A percentile compares a stretch with the other conserved stretches of the same genome.
These are phyloP conservation scores for Pseudorasbora parva DNA, from an alignment of 2,113 vertebrate genomes.

Conservation along the genomic window DNA sequence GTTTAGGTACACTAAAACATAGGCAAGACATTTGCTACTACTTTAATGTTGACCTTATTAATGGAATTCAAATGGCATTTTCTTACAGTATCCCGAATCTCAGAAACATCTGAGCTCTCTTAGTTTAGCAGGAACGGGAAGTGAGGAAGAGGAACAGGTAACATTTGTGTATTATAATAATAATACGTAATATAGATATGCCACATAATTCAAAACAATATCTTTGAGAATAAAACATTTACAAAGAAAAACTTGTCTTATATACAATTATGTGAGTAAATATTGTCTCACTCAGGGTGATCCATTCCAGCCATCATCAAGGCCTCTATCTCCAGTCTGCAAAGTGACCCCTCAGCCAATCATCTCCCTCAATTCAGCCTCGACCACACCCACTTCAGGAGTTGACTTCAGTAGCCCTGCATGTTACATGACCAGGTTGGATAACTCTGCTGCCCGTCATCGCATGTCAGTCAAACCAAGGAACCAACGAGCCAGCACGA, in stretches of 20 bases:
- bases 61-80: conserved; percentile 59
- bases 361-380: conserved; percentile 54
- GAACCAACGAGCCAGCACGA: conserved; percentile 81
- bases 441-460: conserved; percentile 87
- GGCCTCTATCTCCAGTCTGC: conserved; percentile 65
- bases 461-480: conserved; percentile 85
- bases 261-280: neutral
- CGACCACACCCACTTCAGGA: conserved; percentile 57
- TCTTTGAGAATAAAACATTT: neutral
- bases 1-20: neutral
- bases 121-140: conserved; percentile 75
- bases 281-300: conserved; percentile 63
- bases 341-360: conserved; percentile 57
- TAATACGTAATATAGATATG: neutral
- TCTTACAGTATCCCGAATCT: conserved; percentile 69
- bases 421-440: conserved; percentile 75
- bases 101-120: conserved; percentile 73
- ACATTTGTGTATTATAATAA: conserved; percentile 1
- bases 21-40: neutral
- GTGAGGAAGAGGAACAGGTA: conserved; percentile 80
- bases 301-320: conserved; percentile 70
- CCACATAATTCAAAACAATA: neutral
- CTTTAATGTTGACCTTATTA: neutral
- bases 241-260: no score
- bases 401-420: conserved; percentile 78